Conservation (phyloP, 1,140 invertebrate genomes). For the Trachymyrmex cornetzi region DNA sequence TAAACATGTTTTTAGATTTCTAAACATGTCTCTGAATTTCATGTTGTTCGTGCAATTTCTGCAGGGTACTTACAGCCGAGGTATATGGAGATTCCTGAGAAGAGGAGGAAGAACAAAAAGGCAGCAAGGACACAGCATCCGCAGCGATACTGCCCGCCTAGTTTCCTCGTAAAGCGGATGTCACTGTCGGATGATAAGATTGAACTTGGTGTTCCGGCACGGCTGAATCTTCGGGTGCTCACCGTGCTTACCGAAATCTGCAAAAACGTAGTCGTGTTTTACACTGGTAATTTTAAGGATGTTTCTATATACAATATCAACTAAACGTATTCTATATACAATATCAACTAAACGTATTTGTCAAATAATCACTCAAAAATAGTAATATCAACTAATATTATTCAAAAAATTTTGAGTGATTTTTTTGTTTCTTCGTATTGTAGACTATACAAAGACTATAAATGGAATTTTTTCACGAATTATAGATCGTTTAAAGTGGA, state of each 20-base stretch:
- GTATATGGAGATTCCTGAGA: conserved; percentile 94
- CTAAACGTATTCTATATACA: too few species aligned
- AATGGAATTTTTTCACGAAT: not conserved
- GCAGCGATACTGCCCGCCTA: conserved; percentile 92
- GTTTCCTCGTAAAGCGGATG: conserved; percentile 94
- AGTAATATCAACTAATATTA: too few species aligned
- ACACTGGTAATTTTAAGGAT: not conserved
- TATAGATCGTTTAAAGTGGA: not conserved
- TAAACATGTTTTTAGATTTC: not conserved
- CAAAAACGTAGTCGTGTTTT: conserved; percentile 17
- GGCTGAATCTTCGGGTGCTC: conserved; percentile 85
- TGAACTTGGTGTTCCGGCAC: conserved; percentile 90
- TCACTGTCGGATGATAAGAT: conserved; percentile 94
- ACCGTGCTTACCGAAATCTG: conserved; percentile 86
- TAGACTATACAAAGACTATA: not conserved
- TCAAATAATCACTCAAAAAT: too few species aligned
- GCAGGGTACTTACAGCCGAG: conserved; percentile 92
- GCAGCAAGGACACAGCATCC: conserved; percentile 94
- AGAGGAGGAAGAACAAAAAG: conserved; percentile 92
- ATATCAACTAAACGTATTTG: too few species aligned
- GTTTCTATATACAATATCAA: too few species aligned
- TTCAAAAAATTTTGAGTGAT: too few species aligned
- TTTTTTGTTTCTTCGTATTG: too few species aligned
- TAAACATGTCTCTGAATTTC: not conserved
- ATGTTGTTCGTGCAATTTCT: not conserved